Base-by-base conservation (phyloP, 2,888 invertebrate genomes). In the Epinotia demarniana region DNA sequence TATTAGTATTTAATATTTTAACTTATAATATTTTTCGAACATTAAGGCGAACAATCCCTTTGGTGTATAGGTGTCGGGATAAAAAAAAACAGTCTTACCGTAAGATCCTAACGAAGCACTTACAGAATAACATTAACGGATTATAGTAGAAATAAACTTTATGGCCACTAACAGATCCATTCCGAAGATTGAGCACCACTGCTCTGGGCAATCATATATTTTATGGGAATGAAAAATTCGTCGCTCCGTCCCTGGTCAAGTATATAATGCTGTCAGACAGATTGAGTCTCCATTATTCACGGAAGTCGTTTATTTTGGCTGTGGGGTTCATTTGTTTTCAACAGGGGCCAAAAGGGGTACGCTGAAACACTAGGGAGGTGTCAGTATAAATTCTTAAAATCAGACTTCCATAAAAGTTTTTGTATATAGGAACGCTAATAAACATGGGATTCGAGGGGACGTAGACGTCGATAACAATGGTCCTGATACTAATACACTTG, bases 121-220 rank as follows among this genome's bases (percentile, higher is more conserved):
- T 13, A 57, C 53, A 77, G 57, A 62, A 67, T 72, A 75, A 76
- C 62, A 53, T 53, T 69, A 74, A 73, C 75, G 64, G 69, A 75
- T 78, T 67, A 68, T 72, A 74, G 70, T 71, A 49, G 77, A 73
- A 81, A 87, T 87, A 86, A 78, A 78, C 78, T 84, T 87, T 87
- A 87, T 85, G 78, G 86, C 76, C 80, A 83, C 82, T 87, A 80
- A 83, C 82, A 77, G 77, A 77, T 87, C 87, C 87, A 87, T 87
- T 85, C 85, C 81, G 80, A 79, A 81, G 87, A 88, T 88, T 87
- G 85, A 80, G 79, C 78, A 77, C 84, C 81, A 81, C 76, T 77
- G 74, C 75, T 80, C 80, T 81, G 77, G 62, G 23, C 61, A 61
- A 57, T 77, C 76, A 77, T 64, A 73, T 78, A 70, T 78, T 33